phyloP scores from a whole-genome alignment of 2,888 invertebrate species.

The Lordiphosa fenestrarum region DNA sequence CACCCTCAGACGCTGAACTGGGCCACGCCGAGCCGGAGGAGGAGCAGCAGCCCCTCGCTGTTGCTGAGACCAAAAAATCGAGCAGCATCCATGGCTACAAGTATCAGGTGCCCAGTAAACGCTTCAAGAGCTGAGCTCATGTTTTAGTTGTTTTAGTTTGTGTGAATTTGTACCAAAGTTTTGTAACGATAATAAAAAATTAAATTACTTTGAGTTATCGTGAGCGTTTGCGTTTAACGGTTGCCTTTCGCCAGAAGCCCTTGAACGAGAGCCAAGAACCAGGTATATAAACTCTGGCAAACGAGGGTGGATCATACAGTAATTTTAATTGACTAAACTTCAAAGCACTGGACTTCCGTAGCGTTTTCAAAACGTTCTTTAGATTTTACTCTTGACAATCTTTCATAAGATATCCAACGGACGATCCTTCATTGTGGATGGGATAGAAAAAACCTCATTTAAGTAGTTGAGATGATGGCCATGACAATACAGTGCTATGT shows the following conservation, averaged over 20 bases:
- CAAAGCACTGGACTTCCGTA: too few relatives aligned
- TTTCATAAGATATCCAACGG: too few relatives aligned
- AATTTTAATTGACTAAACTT: neutral
- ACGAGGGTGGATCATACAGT: neutral
- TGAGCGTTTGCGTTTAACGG: neutral
- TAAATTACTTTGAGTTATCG: constrained; percentile 15
- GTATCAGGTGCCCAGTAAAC: constrained; percentile 51
- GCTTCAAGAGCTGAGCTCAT: constrained; percentile 45
- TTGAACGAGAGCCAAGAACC: constrained; percentile 38
- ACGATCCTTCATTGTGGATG: too few relatives aligned
- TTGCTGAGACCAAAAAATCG: constrained; percentile 3
- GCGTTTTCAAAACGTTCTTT: too few relatives aligned
- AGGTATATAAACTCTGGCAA: neutral
- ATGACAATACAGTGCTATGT: too few relatives aligned
- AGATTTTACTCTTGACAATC: too few relatives aligned
- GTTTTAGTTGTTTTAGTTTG: neutral
- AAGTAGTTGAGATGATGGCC: too few relatives aligned
- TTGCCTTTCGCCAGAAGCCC: constrained; percentile 51
- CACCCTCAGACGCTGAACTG: constrained; percentile 61
- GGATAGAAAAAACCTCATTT: too few relatives aligned
- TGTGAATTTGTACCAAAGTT: constrained; percentile 51
- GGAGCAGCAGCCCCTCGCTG: constrained; percentile 6
- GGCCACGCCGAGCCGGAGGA: constrained; percentile 38
- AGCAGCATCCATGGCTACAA: constrained; percentile 52
- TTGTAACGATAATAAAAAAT: constrained; percentile 35